phyloP scores from a whole-genome alignment of 2,797 vertebrate species.

The Brachyalestes nurse region DNA sequence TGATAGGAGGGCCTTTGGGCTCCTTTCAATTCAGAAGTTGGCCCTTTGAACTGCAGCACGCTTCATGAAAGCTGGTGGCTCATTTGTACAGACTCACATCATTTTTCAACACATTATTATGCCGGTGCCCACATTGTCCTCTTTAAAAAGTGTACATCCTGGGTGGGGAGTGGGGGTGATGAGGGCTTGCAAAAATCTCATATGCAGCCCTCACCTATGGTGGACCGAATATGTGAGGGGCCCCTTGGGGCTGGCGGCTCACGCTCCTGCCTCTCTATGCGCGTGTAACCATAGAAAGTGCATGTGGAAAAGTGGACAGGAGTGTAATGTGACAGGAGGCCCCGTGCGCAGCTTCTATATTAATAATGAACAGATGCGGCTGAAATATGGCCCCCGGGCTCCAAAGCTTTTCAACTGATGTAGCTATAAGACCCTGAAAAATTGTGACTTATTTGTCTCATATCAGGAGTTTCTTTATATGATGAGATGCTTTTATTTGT shows the following conservation, averaged over 20 bases:
- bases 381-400: constrained; percentile 70
- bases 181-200: constrained; percentile 54
- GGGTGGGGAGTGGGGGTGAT: constrained; percentile 46
- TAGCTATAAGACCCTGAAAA: background rate
- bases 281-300: constrained; percentile 85
- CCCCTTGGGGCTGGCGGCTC: constrained; percentile 70
- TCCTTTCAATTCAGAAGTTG: constrained; percentile 15
- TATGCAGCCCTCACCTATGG: constrained; percentile 24
- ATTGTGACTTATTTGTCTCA: background rate
- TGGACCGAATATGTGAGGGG: constrained; percentile 75
- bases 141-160: constrained; percentile 32
- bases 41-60: constrained; percentile 42
- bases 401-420: background rate
- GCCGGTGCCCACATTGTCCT: constrained; percentile 28
- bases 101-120: constrained; percentile 56
- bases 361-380: constrained; percentile 79
- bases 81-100: constrained; percentile 55
- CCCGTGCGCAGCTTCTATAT: constrained; percentile 68
- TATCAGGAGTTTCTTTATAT: background rate
- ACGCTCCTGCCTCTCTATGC: constrained; percentile 70
- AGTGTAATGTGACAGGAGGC: constrained; percentile 77
- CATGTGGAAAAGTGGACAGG: constrained; percentile 71
- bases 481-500: no score
- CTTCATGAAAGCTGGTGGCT: constrained; percentile 36
- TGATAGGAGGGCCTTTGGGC: constrained; percentile 25